Base-by-base conservation (phyloP, 2,113 vertebrate genomes). In the Apteryx owenii region DNA sequence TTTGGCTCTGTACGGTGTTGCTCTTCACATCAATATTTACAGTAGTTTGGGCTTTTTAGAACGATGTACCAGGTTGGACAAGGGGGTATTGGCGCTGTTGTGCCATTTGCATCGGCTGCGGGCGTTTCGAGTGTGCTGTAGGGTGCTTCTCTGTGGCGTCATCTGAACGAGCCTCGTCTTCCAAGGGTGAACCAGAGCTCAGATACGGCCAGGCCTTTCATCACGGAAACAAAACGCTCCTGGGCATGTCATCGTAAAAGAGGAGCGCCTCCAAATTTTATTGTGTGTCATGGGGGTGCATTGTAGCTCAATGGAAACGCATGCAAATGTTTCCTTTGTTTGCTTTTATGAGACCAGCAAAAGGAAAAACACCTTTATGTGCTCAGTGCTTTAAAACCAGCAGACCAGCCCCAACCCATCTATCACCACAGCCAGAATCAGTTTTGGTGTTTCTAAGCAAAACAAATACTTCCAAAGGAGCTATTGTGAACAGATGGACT, bases 401-500 rank as follows among this genome's bases (percentile, higher is more conserved):
- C 4, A 26, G 83, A 28, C n/a, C n/a, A 29, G 54, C 56, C 73
- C 88, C 77, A 87, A 38, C 78, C 84, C 25, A 42, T 72, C 64
- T 64, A 71, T 14, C 25, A 50, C 54, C 56, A 78, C 46, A 15
- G 15, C 10, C 15, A 14, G 80, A 64, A 81, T 70, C 53, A 54
- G 13, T 76, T 58, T 58, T 76, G 81, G 26, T 90, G 60, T 91
- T 92, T 91, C 71, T 42, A 88, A 92, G 76, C 54, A 61, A 91
- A 97, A 58, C 65, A 95, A 89, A 93, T 53, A 75, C 42, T 84
- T 88, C 95, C 93, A 83, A 36, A 92, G 73, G 90, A 96, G 71
- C 88, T 88, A 40, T 64, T 89, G 94, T 7, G 20, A 97, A 85
- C 76, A 96, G 90, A 95, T 96, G 88, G 91, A 89, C 26, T 92